Base-by-base conservation (phyloP, 2,888 invertebrate genomes). In the Hirudinaria manillensis region DNA sequence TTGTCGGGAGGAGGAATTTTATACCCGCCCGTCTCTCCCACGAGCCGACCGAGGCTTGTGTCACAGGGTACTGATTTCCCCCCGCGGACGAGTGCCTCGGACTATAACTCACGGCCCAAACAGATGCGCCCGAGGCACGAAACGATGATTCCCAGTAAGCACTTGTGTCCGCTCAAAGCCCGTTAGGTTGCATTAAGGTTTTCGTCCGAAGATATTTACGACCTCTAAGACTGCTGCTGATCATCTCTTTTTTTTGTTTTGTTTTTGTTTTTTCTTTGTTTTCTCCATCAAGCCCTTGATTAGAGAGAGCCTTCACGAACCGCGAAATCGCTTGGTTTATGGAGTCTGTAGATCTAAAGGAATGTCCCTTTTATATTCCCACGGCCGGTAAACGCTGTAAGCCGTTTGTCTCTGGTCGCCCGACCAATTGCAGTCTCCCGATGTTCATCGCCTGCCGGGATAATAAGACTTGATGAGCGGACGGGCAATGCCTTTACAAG, bases 211-310 rank as follows among this genome's bases (percentile, higher is more conserved):
- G 29, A 61, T 24, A 19, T 61, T 61, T 61, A 61, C 29, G 61
- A 61, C 10, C 24, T 24, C 29, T 29, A 24, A 29, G 29, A 27
- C 61, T 61, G 21, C 29, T 4, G 61, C 24, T 29, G 61, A 29
- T 29, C 61, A 61, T 61, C 29, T 61, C 19, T 61, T 56, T n/a
- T n/a, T n/a, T n/a, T n/a, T n/a, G n/a, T n/a, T n/a, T n/a, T n/a
- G n/a, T n/a, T n/a, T n/a, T n/a, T n/a, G n/a, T n/a, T n/a, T n/a
- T n/a, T n/a, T n/a, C n/a, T 29, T 61, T 61, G 24, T 61, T 29
- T 29, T 61, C 61, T 61, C 29, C 61, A 61, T 61, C 61, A 61
- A 61, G 61, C 29, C 24, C 61, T 61, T 61, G 61, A 61, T 61
- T 61, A 61, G 61, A 61, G 24, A 29, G 61, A 27, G 61, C 61